Conservation (phyloP, 37 sponge, comb jelly and placozoan species). For the Geodia barretti region DNA sequence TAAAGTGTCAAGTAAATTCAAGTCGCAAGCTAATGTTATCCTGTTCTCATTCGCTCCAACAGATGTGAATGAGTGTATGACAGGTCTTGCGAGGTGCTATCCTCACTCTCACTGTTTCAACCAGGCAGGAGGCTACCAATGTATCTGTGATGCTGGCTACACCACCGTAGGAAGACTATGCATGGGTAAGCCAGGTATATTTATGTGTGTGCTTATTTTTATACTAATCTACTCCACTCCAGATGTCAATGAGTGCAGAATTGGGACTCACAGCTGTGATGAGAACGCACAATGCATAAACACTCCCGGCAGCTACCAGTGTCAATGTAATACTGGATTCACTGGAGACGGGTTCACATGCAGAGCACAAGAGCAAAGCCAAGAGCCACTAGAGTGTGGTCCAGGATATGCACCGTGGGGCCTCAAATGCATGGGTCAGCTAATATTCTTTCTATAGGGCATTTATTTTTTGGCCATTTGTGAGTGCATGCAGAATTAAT, state of each 20-base stretch:
- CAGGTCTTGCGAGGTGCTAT: not conserved
- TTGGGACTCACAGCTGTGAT: not conserved
- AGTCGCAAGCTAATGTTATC: too few species aligned
- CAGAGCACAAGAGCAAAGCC: not conserved
- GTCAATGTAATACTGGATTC: constrained; percentile 34
- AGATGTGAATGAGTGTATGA: not conserved
- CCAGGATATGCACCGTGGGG: not conserved
- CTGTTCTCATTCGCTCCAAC: not conserved
- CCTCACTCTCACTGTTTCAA: not conserved
- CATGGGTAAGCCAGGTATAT: not conserved
- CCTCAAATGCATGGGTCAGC: not conserved
- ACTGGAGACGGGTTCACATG: constrained; percentile 46
- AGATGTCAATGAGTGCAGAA: not conserved
- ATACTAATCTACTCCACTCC: not conserved
- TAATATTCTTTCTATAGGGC: not conserved
- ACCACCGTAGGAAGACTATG: not conserved
- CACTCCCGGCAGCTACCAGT: constrained; percentile 30
- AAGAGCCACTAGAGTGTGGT: not conserved
- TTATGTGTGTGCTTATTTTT: not conserved
- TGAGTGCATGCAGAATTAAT: too few species aligned
- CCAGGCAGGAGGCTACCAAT: not conserved
- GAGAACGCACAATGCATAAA: constrained; percentile 25
- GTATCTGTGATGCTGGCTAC: not conserved
- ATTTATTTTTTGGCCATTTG: not conserved
- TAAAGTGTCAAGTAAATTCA: too few species aligned